Evolutionary conservation across 2,888 invertebrate species (phyloP).

Genomic region (Ornithoptera priamus): DNA sequence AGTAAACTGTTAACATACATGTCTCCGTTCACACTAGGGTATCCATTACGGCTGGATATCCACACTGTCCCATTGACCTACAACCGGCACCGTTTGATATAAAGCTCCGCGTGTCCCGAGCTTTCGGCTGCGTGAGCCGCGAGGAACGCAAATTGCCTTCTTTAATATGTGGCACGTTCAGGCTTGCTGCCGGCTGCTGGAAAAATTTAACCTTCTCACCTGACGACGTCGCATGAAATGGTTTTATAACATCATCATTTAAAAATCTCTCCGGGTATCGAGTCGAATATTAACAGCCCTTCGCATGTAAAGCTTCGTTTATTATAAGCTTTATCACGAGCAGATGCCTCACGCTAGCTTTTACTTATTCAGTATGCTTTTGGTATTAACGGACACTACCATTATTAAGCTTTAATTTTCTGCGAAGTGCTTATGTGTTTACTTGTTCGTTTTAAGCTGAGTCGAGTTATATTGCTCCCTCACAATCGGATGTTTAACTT

Average conservation of each 20-base stretch:
- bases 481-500: constrained; percentile 11
- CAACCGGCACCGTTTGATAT: constrained; percentile 34
- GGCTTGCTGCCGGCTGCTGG: constrained; percentile 25
- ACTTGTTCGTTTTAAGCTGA: not conserved
- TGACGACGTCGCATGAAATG: constrained; percentile 14
- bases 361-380: too few relatives aligned
- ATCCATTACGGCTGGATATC: too few relatives aligned
- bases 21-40: too few relatives aligned
- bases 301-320: too few relatives aligned
- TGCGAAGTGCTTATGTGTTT: not conserved
- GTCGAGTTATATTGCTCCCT: not conserved
- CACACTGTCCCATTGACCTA: not conserved
- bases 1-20: too few relatives aligned
- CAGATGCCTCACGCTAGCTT: too few relatives aligned
- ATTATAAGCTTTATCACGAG: too few relatives aligned
- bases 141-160: constrained; percentile 41
- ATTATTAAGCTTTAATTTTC: too few relatives aligned
- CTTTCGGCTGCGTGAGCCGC: constrained; percentile 35
- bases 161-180: constrained; percentile 42
- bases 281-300: too few relatives aligned
- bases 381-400: too few relatives aligned
- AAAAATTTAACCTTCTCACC: constrained; percentile 32
- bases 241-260: not conserved
- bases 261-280: too few relatives aligned
- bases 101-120: constrained; percentile 32